Evolutionary conservation across 1,140 invertebrate genomes (phyloP).

Genomic region (Nomia melanderi): DNA sequence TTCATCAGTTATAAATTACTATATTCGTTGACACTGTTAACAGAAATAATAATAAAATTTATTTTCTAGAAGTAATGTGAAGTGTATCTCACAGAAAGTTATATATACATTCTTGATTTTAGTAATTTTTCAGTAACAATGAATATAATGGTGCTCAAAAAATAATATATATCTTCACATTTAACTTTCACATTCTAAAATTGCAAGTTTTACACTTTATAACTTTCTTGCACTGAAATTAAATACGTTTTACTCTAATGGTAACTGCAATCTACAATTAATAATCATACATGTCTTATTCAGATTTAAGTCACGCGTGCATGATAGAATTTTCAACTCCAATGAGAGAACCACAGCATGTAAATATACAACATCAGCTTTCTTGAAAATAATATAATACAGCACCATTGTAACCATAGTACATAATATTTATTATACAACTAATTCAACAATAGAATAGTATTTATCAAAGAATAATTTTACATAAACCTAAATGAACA

Average conservation of each 20-base stretch:
- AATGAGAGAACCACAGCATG: neutral
- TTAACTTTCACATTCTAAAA: conserved; percentile 6
- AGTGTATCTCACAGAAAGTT: conserved; percentile 13
- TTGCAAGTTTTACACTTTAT: conserved; percentile 1
- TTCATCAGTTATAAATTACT: conserved; percentile 1
- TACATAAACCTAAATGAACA: conserved; percentile 22
- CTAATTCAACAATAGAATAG: conserved; percentile 29
- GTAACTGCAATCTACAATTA: conserved; percentile 10
- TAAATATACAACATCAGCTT: neutral
- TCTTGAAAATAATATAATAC: conserved; percentile 21
- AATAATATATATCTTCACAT: neutral
- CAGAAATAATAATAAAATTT: conserved; percentile 3
- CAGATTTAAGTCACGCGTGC: conserved; percentile 7
- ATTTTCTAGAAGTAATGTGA: conserved; percentile 11
- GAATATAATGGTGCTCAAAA: conserved; percentile 20
- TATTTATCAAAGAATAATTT: conserved; percentile 31
- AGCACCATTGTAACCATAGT: conserved; percentile 21
- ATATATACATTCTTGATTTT: conserved; percentile 22
- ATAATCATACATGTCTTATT: neutral
- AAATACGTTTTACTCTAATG: neutral
- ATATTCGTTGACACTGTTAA: neutral
- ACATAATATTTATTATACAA: conserved; percentile 29
- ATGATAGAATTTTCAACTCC: neutral
- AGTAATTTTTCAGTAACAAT: conserved; percentile 19
- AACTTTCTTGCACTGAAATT: conserved; percentile 11